Base-by-base conservation (phyloP, 2,888 invertebrate species). In the Drosophila lutescens region DNA sequence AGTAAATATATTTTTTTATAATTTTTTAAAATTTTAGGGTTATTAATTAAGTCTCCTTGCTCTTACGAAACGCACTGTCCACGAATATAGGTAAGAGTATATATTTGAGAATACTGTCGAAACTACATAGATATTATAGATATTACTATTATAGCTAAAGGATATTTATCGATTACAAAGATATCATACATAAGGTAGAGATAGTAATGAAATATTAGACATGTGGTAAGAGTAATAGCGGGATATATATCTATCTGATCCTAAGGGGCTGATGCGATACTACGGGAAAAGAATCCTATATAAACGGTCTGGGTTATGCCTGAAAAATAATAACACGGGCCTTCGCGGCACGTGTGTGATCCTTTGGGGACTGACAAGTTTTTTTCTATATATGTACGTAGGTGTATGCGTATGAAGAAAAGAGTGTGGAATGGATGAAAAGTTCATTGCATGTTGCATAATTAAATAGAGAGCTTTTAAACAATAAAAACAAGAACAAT, bases 371-470 rank as follows among this genome's bases (percentile, higher is more conserved):
- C 23, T 30, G 13, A 17, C 44, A 10, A 7, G n/a, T 13, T 20
- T 10, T 32, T n/a, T 53, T 13, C 17, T 8, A n/a, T 5, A 4
- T 32, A 32, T 9, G 32, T 32, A 7, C 9, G 9, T 34, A 34
- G 4, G 12, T 4, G 10, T 12, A 12, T 34, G 12, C 13, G 34
- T 20, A 7, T 30, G 30, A 12, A 13, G 13, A 12, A 4, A 7
- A 17, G 6, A 55, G 5, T 15, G 62, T 13, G 34, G 10, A 34
- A 41, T 51, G 20, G 38, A 44, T 56, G 38, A 44, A 68, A 68
- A 68, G 56, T 68, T 68, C 38, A 36, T 46, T 55, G 67, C 55
- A 49, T 55, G 44, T 67, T 67, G 67, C 57, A 68, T 68, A 68
- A 68, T 69, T 68, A 51, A 68, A 32, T 50, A 44, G 38, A 23